These are phyloP conservation scores for Malthinus seriepunctatus DNA, from an alignment of 2,888 invertebrate genomes.

Conservation along the genomic window DNA sequence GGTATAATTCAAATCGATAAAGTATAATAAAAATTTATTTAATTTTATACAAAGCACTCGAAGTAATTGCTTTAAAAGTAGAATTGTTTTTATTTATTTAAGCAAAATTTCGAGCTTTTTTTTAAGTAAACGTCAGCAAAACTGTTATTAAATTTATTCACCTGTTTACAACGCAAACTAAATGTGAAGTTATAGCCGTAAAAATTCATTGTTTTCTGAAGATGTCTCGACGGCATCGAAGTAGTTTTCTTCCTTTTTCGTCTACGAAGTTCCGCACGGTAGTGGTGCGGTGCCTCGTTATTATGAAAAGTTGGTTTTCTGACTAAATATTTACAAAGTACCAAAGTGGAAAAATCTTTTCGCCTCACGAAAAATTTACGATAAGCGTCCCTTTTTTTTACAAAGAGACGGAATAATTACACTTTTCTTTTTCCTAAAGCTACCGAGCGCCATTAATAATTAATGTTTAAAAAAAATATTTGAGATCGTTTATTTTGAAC, in stretches of 20 bases:
- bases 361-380: neutral
- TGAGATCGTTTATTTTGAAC: no score
- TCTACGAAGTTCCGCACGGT: conserved; percentile 14
- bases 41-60: neutral
- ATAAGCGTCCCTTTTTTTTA: no score
- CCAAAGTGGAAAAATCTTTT: conserved; percentile 6
- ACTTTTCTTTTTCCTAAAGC: no score
- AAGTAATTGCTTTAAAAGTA: no score
- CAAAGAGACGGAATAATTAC: no score
- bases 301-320: conserved; percentile 13
- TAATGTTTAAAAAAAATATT: no score
- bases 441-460: no score
- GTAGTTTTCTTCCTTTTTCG: conserved; percentile 20
- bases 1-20: no score
- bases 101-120: neutral
- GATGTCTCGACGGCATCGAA: conserved; percentile 15
- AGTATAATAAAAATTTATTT: no score
- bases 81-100: neutral
- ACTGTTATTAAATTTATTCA: conserved; percentile 14
- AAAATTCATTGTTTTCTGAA: conserved; percentile 20
- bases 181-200: conserved; percentile 17
- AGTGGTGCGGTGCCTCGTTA: conserved; percentile 3
- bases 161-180: conserved; percentile 18
- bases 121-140: neutral
- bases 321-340: conserved; percentile 20